A percentile compares a stretch with the other conserved stretches of the same genome.
Evolutionary conservation across 2,113 vertebrate genomes (phyloP).

Genomic region (Phylloscopus whistleri): DNA sequence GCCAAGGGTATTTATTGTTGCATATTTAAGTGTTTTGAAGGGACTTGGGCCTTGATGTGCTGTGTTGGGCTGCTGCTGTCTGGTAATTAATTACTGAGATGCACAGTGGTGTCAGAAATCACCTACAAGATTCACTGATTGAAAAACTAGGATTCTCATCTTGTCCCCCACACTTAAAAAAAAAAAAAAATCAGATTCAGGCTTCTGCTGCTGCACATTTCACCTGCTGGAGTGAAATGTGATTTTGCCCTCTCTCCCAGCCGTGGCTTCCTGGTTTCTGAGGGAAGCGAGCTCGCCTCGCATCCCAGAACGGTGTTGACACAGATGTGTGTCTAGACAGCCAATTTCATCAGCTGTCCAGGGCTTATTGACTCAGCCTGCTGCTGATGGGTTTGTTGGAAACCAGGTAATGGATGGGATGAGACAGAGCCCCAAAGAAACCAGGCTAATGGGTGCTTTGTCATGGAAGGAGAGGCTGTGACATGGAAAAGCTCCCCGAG

Average conservation of each 20-base stretch:
- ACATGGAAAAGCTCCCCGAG: background rate
- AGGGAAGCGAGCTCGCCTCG: accelerated
- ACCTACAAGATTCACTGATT: background rate
- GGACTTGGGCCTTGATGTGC: background rate
- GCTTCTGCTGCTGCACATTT: background rate
- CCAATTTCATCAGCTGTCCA: background rate
- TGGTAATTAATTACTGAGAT: background rate
- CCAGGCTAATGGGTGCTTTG: background rate
- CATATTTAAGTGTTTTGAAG: background rate
- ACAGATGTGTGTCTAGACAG: background rate
- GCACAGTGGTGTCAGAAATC: background rate
- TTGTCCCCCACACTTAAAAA: background rate
- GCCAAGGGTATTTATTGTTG: background rate
- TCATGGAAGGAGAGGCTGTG: background rate
- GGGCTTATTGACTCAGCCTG: background rate
- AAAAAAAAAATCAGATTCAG: background rate
- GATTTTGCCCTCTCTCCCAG: background rate
- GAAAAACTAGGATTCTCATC: background rate
- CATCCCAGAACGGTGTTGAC: background rate
- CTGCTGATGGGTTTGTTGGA: background rate
- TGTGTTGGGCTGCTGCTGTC: background rate
- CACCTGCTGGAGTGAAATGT: background rate
- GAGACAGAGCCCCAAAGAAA: background rate
- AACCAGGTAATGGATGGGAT: background rate
- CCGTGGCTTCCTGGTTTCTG: background rate